Percentiles rank a stretch among this genome's conserved stretches.
Conservation (phyloP, 2,888 invertebrate species). For the Leptopilina syphax region DNA sequence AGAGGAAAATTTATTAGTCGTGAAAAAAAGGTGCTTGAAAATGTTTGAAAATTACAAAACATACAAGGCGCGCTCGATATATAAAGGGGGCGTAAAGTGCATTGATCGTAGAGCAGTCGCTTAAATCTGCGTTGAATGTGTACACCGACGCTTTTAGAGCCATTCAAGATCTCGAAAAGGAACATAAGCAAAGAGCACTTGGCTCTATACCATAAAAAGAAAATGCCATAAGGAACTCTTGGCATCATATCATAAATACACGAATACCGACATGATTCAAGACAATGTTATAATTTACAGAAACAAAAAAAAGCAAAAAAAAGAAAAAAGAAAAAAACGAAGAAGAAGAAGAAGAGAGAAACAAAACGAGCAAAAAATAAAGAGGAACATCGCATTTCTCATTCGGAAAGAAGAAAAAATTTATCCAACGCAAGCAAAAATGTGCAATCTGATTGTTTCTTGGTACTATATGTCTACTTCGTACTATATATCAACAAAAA, state of each 20-base stretch:
- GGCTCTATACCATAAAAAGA: conserved; percentile 54
- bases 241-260: conserved; percentile 47
- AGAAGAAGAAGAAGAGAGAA: no score
- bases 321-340: no score
- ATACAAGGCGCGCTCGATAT: conserved; percentile 7
- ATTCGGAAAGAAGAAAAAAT: background rate
- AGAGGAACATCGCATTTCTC: background rate
- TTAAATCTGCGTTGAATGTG: conserved; percentile 45
- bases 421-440: background rate
- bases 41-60: conserved; percentile 31
- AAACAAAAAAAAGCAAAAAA: background rate
- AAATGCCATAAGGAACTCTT: conserved; percentile 51
- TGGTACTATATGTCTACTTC: no score
- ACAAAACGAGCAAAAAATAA: no score
- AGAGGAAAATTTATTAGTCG: background rate
- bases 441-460: background rate
- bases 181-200: conserved; percentile 50
- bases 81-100: conserved; percentile 27
- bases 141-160: conserved; percentile 49
- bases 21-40: background rate
- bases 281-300: conserved; percentile 23
- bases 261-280: conserved; percentile 28
- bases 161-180: conserved; percentile 48
- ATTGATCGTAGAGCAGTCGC: conserved; percentile 28
- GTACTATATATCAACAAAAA: no score